Percentiles rank a stretch among this genome's conserved stretches.
Conservation (phyloP, 2,888 invertebrate species). For the Villa cingulata region DNA sequence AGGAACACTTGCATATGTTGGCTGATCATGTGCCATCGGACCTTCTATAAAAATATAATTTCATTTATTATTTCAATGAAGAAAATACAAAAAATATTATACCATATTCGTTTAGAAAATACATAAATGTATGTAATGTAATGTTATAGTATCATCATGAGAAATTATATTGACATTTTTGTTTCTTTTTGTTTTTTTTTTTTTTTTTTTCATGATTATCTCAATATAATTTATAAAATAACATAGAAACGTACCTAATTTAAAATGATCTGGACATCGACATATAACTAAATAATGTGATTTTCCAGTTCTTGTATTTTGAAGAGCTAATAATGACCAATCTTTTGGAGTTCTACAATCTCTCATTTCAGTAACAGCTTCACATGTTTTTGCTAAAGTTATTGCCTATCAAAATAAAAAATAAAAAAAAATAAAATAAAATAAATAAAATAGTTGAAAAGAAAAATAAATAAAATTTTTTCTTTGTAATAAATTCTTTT, state of each 20-base stretch:
- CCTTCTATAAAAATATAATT: conserved; percentile 68
- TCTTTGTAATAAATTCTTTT: too few relatives aligned
- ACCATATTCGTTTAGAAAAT: too few relatives aligned
- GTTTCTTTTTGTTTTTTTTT: neutral
- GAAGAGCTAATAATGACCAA: conserved; percentile 81
- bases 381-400: conserved; percentile 85
- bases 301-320: conserved; percentile 84
- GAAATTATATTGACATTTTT: too few relatives aligned
- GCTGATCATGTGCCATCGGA: conserved; percentile 87
- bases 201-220: neutral
- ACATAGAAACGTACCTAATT: conserved; percentile 63
- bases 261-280: conserved; percentile 70
- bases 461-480: too few relatives aligned
- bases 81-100: too few relatives aligned
- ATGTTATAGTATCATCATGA: too few relatives aligned
- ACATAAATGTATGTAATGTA: too few relatives aligned
- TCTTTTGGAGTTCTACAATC: conserved; percentile 78
- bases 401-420: conserved; percentile 50
- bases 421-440: too few relatives aligned
- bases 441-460: too few relatives aligned
- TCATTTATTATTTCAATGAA: too few relatives aligned
- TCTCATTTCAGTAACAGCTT: conserved; percentile 81
- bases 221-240: too few relatives aligned
- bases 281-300: conserved; percentile 89
- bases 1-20: conserved; percentile 85